Evolutionary conservation across 2,797 vertebrate genomes (phyloP).

Genomic region (Aselliscus stoliczkanus): DNA sequence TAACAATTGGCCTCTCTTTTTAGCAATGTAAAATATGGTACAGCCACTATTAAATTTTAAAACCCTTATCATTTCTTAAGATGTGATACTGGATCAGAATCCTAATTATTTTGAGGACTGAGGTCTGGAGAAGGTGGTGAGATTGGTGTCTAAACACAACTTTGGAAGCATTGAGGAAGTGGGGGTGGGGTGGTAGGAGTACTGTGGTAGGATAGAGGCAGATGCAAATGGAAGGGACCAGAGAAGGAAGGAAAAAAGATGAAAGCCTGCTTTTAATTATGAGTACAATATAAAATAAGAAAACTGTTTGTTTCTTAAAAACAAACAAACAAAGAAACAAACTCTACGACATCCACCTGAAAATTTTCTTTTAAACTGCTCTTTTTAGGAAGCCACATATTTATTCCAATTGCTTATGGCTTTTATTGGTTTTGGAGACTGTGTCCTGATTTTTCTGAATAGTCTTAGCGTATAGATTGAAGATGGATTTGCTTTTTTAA

Average conservation of each 20-base stretch:
- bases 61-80: not conserved
- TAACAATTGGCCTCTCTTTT: not conserved
- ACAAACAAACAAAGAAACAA: not conserved
- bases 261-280: not conserved
- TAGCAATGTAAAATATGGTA: not conserved
- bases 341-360: not conserved
- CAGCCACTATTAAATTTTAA: not conserved
- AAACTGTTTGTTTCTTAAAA: not conserved
- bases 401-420: not conserved
- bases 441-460: not conserved
- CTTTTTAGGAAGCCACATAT: not conserved
- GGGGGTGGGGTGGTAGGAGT: accelerated
- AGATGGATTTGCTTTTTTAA: not conserved
- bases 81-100: not conserved
- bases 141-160: not conserved
- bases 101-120: not conserved
- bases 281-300: not conserved
- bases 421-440: not conserved
- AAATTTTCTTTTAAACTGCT: not conserved
- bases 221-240: not conserved
- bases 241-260: not conserved
- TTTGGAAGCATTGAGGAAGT: not conserved
- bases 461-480: not conserved
- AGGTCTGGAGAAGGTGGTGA: not conserved
- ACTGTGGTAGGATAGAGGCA: accelerated